phyloP scores from a whole-genome alignment of 2,113 vertebrate genomes.

The Pluvialis apricaria region DNA sequence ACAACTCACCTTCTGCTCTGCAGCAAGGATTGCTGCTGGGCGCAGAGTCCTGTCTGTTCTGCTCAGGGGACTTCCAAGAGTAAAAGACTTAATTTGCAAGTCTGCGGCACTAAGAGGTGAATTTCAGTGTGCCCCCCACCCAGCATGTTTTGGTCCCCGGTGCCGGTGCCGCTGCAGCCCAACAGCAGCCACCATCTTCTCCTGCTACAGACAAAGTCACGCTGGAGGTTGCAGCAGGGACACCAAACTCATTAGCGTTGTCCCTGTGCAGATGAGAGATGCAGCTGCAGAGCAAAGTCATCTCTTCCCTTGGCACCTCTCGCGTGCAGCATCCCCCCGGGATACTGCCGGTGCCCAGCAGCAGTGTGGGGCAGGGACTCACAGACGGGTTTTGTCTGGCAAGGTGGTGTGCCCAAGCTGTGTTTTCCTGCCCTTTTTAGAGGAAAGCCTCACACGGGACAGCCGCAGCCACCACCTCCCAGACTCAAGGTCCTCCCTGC shows the following conservation, averaged over 20 bases:
- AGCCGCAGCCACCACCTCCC: background rate
- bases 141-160: background rate
- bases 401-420: background rate
- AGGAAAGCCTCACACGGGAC: fast-evolving
- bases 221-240: background rate
- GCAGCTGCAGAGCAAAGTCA: background rate
- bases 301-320: background rate
- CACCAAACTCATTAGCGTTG: background rate
- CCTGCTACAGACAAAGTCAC: background rate
- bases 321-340: fast-evolving
- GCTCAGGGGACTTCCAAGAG: background rate
- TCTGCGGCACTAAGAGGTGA: background rate
- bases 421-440: background rate
- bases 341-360: background rate
- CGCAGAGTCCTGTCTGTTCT: background rate
- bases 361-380: fast-evolving
- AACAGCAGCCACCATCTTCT: background rate
- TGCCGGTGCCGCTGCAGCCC: background rate
- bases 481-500: background rate
- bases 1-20: background rate
- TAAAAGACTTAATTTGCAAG: background rate
- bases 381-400: fast-evolving
- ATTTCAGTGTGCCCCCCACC: background rate
- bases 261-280: background rate
- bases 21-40: background rate